Conservation (phyloP, 2,888 invertebrate species). For the Pteria penguin region DNA sequence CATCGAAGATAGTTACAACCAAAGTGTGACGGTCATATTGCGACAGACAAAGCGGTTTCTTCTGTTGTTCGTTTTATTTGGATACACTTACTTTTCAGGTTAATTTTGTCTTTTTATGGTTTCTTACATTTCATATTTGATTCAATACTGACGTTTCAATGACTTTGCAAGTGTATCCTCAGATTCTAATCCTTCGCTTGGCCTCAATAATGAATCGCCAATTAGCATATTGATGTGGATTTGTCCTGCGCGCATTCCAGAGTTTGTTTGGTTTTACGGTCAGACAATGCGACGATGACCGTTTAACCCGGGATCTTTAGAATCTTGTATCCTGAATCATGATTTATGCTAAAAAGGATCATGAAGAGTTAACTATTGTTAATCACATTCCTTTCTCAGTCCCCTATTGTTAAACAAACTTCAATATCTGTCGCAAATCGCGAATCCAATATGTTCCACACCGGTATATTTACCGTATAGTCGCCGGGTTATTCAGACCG, state of each 20-base stretch:
- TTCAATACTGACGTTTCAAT: no score
- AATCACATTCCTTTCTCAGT: not conserved
- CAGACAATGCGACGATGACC: not conserved
- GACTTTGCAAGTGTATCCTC: no score
- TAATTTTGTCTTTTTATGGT: no score
- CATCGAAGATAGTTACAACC: no score
- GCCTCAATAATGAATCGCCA: not conserved
- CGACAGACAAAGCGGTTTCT: no score
- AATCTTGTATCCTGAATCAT: not conserved
- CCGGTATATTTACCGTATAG: no score
- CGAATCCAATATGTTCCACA: not conserved
- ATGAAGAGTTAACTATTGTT: not conserved
- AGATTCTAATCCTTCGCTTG: no score
- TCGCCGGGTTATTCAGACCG: no score
- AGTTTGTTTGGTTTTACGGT: not conserved
- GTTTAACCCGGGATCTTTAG: not conserved
- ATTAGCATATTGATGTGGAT: not conserved
- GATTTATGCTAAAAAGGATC: not conserved
- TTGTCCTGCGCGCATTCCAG: not conserved
- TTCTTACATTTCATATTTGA: no score
- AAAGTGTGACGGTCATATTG: no score
- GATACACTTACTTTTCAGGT: no score
- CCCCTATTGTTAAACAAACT: not conserved
- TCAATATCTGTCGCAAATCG: not conserved
- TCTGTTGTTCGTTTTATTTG: no score